These are phyloP conservation scores for Thecophora atra DNA, from an alignment of 2,888 invertebrate species.

Conservation along the genomic window DNA sequence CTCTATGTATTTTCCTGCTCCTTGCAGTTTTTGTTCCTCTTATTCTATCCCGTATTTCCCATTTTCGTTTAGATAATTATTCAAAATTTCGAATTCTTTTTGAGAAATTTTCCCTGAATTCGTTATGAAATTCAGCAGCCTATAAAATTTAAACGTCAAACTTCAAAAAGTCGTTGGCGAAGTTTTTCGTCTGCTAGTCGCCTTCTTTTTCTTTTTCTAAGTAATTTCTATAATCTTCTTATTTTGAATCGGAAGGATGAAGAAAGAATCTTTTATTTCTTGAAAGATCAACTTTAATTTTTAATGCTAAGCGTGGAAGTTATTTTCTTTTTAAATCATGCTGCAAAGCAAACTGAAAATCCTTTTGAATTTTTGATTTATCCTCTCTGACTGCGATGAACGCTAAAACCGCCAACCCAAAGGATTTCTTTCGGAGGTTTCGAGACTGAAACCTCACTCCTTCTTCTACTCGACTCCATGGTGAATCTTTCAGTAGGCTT, in stretches of 20 bases:
- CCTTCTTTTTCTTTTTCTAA: no score
- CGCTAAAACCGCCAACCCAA: no score
- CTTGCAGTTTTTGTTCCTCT: not conserved
- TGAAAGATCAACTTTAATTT: conserved; percentile 15
- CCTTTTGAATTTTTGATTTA: conserved; percentile 19
- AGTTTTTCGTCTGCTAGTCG: not conserved
- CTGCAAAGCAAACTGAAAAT: not conserved
- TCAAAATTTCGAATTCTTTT: not conserved
- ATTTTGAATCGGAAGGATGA: not conserved
- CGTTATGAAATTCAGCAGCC: not conserved
- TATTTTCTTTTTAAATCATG: conserved; percentile 5
- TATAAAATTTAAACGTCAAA: not conserved
- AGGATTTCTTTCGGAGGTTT: no score
- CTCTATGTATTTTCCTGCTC: not conserved
- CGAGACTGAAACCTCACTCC: no score
- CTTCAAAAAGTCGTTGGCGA: not conserved
- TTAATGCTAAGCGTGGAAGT: conserved; percentile 8
- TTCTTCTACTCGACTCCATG: no score
- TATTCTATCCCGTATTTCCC: not conserved
- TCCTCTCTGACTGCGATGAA: not conserved
- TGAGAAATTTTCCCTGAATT: not conserved
- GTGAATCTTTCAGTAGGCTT: no score
- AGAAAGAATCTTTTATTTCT: conserved; percentile 4
- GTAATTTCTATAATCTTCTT: not conserved
- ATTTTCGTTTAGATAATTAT: no score